These are phyloP conservation scores for Drosophila sp. DNA, from an alignment of 1,140 invertebrate species.

Conservation along the genomic window DNA sequence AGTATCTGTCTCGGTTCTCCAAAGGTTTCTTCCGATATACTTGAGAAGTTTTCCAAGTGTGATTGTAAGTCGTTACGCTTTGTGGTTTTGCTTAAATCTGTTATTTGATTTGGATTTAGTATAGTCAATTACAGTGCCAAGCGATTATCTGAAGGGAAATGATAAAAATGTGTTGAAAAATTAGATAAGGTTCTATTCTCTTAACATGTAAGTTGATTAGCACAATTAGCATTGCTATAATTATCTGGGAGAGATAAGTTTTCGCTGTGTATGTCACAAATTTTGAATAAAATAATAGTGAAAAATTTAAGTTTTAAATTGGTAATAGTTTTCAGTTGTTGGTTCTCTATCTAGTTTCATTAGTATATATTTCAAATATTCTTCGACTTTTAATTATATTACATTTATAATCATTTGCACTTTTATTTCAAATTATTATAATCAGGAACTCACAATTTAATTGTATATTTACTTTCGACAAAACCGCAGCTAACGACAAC, in stretches of 20 bases:
- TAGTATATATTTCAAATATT: too few species aligned
- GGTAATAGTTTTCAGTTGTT: background rate
- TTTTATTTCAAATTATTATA: background rate
- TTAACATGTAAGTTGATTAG: background rate
- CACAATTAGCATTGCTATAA: slow-evolving; percentile 9
- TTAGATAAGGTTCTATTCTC: slow-evolving; percentile 6
- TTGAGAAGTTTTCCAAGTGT: background rate
- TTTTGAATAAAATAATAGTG: background rate
- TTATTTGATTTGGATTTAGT: slow-evolving; percentile 10
- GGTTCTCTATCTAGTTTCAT: too few species aligned
- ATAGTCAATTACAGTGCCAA: slow-evolving; percentile 7
- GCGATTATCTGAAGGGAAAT: slow-evolving; percentile 14
- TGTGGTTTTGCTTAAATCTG: background rate
- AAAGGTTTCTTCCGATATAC: background rate
- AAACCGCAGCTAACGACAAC: slow-evolving; percentile 41
- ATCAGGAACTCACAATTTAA: slow-evolving; percentile 6
- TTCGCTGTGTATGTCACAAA: background rate
- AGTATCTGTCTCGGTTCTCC: slow-evolving; percentile 3
- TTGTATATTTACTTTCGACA: slow-evolving; percentile 10
- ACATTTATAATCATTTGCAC: background rate
- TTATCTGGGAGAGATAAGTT: background rate
- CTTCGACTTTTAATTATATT: too few species aligned
- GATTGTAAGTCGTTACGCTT: background rate
- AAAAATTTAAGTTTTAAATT: background rate
- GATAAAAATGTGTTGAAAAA: background rate